Conservation (phyloP, 2,113 vertebrate species). For the Gulo gulo region DNA sequence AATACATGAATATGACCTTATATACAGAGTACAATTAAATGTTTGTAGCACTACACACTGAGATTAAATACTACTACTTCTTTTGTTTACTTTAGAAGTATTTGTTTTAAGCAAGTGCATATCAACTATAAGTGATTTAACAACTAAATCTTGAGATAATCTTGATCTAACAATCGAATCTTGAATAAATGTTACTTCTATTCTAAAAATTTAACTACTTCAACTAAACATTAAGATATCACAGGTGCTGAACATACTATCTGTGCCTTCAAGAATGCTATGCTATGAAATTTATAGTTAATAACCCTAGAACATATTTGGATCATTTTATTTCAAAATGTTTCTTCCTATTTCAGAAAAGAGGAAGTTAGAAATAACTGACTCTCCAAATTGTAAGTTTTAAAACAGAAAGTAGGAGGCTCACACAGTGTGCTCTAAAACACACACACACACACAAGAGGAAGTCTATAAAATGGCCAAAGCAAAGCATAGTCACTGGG, state of each 20-base stretch:
- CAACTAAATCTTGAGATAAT: too few relatives aligned
- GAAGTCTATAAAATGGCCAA: background rate
- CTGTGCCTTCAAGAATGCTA: background rate
- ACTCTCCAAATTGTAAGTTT: conserved; percentile 28
- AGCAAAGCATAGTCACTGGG: background rate
- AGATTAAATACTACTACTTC: background rate
- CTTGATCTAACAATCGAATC: too few relatives aligned
- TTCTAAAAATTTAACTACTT: background rate
- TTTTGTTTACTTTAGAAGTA: too few relatives aligned
- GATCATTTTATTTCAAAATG: conserved; percentile 39
- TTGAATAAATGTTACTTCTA: background rate
- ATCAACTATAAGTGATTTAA: too few relatives aligned
- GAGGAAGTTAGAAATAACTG: conserved; percentile 35
- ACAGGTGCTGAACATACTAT: background rate
- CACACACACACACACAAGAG: background rate
- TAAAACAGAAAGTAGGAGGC: conserved; percentile 25
- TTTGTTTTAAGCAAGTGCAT: too few relatives aligned
- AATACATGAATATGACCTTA: background rate
- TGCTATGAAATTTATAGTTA: background rate
- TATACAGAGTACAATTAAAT: background rate
- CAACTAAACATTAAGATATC: background rate
- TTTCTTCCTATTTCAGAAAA: conserved; percentile 57
- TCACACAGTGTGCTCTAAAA: conserved; percentile 10
- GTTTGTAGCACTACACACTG: background rate
- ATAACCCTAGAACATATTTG: conserved; percentile 21